phyloP scores from a whole-genome alignment of 2,797 vertebrate species.

The Falco naumanni region DNA sequence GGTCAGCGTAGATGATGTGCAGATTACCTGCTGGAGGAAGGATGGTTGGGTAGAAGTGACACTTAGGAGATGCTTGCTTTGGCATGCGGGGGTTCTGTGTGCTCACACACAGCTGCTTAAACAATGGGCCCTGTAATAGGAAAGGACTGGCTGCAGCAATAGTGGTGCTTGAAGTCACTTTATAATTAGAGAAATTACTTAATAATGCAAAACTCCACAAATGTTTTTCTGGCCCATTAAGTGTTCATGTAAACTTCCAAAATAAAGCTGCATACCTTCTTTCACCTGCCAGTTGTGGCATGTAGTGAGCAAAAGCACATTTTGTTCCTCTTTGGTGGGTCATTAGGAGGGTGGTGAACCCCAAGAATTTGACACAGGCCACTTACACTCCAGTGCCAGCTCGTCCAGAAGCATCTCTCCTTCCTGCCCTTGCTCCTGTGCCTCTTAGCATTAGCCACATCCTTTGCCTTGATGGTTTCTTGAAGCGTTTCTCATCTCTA shows the following conservation, averaged over 20 bases:
- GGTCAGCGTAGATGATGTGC: conserved; percentile 60
- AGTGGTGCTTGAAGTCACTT: conserved; percentile 9
- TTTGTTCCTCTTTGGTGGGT: neutral
- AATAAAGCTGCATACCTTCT: conserved; percentile 27
- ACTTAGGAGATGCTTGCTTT: conserved; percentile 17
- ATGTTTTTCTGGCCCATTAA: conserved; percentile 31
- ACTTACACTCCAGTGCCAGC: neutral
- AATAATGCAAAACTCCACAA: conserved; percentile 48
- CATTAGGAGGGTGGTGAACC: neutral
- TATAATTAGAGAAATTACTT: conserved; percentile 69
- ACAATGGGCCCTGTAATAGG: conserved; percentile 41
- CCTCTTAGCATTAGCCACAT: neutral
- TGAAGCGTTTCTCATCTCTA: neutral
- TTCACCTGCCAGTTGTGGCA: conserved; percentile 33
- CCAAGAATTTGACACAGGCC: neutral
- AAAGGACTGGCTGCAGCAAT: conserved; percentile 42
- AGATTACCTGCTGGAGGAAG: conserved; percentile 26
- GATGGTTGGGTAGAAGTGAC: conserved; percentile 32
- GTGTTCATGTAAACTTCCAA: conserved; percentile 40
- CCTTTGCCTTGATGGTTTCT: neutral
- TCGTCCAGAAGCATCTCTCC: neutral
- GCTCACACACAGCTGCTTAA: neutral
- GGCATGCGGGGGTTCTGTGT: accelerated
- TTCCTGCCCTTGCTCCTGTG: neutral
- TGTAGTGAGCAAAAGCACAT: neutral